Evolutionary conservation across 2,113 vertebrate genomes (phyloP).

Genomic region (Halcyon senegalensis): DNA sequence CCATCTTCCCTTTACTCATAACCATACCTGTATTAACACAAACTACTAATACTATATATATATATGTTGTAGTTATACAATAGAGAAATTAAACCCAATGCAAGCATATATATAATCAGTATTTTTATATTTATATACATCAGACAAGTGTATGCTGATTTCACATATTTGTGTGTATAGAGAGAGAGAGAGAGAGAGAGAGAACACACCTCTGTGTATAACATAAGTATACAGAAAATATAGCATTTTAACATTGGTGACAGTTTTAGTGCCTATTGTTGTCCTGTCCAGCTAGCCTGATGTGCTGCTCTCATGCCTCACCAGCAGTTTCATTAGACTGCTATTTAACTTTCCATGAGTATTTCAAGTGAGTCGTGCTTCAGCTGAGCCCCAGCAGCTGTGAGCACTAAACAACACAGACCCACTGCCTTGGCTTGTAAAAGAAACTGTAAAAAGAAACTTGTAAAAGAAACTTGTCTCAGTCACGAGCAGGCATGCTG

Average conservation of each 20-base stretch:
- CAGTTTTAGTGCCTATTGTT: neutral
- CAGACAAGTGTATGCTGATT: neutral
- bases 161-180: neutral
- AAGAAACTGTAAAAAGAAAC: neutral
- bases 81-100: neutral
- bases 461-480: neutral
- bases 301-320: fast-evolving
- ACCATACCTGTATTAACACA: neutral
- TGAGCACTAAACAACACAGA: neutral
- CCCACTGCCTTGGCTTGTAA: neutral
- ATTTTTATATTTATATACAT: neutral
- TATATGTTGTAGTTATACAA: neutral
- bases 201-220: neutral
- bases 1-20: neutral
- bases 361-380: neutral
- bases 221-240: neutral
- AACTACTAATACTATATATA: neutral
- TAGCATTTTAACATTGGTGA: fast-evolving
- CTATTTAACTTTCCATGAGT: neutral
- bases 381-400: neutral
- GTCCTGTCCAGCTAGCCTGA: neutral
- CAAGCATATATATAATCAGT: neutral
- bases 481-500: fast-evolving
- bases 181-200: no score
- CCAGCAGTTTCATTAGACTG: neutral